Base-by-base conservation (phyloP, 2,888 invertebrate species). In the Tricholauxania praeusta region DNA sequence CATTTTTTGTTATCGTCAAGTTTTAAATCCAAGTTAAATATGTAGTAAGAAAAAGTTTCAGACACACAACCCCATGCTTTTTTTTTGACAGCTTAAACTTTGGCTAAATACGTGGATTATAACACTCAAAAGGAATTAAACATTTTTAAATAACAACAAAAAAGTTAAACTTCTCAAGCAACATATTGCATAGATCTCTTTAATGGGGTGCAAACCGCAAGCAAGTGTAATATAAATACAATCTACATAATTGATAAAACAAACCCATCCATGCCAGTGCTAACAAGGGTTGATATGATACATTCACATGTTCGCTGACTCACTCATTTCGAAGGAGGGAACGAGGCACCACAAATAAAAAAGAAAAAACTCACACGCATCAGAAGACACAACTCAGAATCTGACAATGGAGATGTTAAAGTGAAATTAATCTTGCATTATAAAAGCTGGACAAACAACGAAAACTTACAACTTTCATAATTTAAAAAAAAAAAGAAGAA, bases 381-480 rank as follows among this genome's bases (percentile, higher is more conserved):
- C 75, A 51, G 6, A n/a, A 8, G 28, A 49, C 64, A 51, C 48
- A 22, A 28, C 7, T 57, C 12, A n/a, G 22, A 17, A 57, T 57
- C 57, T 62, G 73, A 72, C 78, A 82, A 82, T 80, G 47, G 66
- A 84, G 80, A 80, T 81, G 81, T 78, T 79, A 79, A 75, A 79
- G 74, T 74, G 81, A 80, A 81, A 84, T 82, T 81, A 84, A 84
- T 86, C 82, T 80, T 72, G 74, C 79, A 80, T 81, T 84, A 78
- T 48, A 70, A 62, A 70, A 70, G 70, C 63, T 70, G 55, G 12
- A 53, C 63, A 70, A 70, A 69, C 51, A 60, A 57, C 3, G 32
- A n/a, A 19, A 62, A 51, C 57, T 67, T 39, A 39, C 39, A 39
- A 67, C 47, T 57, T 32, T 22, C 4, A 14, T n/a, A 28, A 15